phyloP scores from a whole-genome alignment of 2,888 invertebrate genomes.

The Cerastoderma edule region DNA sequence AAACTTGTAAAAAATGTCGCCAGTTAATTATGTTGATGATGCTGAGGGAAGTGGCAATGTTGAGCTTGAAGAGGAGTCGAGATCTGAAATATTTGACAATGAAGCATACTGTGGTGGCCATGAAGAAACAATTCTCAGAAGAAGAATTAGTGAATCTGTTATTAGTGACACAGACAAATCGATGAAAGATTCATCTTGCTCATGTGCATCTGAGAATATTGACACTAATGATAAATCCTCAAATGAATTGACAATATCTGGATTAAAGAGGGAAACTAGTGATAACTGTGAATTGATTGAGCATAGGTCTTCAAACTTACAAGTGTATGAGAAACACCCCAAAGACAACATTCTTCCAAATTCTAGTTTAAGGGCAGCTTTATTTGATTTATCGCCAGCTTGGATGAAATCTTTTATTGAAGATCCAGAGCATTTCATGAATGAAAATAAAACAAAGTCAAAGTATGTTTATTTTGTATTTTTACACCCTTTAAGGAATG shows the following conservation, averaged over 20 bases:
- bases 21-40: background rate
- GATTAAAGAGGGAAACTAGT: background rate
- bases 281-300: background rate
- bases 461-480: no score
- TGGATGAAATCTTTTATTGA: constrained; percentile 61
- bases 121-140: background rate
- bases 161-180: constrained; percentile 2
- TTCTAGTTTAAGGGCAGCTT: constrained; percentile 35
- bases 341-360: constrained; percentile 37
- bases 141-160: constrained; percentile 2
- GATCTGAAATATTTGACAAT: background rate
- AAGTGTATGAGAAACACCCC: constrained; percentile 42
- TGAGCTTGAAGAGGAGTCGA: background rate
- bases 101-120: background rate
- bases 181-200: background rate
- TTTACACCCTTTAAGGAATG: no score
- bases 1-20: constrained; percentile 17
- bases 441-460: constrained; percentile 33
- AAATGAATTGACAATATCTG: no score
- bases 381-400: constrained; percentile 47
- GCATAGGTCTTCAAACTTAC: constrained; percentile 5
- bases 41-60: constrained; percentile 5
- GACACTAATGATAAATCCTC: no score
- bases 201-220: background rate
- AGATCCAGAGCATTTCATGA: constrained; percentile 63